These are phyloP conservation scores for Diachasma alloeum DNA, from an alignment of 1,140 invertebrate species.

Conservation along the genomic window DNA sequence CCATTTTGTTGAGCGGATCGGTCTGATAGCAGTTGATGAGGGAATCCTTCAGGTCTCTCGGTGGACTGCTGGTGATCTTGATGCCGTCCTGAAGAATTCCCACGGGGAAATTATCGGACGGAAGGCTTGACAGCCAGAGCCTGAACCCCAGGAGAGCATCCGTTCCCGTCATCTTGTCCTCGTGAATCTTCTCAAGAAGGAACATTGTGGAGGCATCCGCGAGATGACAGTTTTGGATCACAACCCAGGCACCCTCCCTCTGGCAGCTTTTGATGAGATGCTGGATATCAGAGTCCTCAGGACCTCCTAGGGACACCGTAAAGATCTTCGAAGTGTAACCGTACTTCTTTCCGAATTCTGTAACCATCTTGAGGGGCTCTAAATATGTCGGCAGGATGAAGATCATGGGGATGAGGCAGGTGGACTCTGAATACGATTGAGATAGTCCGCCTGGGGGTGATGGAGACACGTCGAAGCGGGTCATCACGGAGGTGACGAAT, in stretches of 20 bases:
- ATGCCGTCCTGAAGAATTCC: constrained; percentile 74
- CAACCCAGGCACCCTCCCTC: constrained; percentile 70
- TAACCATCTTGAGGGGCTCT: constrained; percentile 68
- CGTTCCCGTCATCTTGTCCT: constrained; percentile 64
- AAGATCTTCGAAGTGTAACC: constrained; percentile 70
- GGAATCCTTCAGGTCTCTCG: constrained; percentile 71
- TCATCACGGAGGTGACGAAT: constrained; percentile 20
- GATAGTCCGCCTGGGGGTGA: constrained; percentile 61
- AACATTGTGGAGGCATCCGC: constrained; percentile 67
- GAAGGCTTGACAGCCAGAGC: constrained; percentile 77
- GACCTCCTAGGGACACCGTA: constrained; percentile 73
- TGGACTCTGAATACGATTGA: constrained; percentile 71
- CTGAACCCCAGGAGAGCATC: constrained; percentile 70
- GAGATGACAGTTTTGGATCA: constrained; percentile 80
- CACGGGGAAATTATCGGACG: constrained; percentile 70
- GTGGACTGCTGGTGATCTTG: constrained; percentile 75
- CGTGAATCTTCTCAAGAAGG: constrained; percentile 66
- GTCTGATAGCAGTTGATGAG: constrained; percentile 70
- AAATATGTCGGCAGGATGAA: constrained; percentile 73
- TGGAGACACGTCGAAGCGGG: background rate
- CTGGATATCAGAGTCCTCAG: constrained; percentile 48
- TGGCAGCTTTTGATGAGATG: constrained; percentile 67
- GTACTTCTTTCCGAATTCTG: constrained; percentile 67
- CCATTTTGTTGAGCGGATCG: constrained; percentile 63
- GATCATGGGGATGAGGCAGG: constrained; percentile 69